Conservation (phyloP, 2,888 invertebrate genomes). For the Cantharis rustica region DNA sequence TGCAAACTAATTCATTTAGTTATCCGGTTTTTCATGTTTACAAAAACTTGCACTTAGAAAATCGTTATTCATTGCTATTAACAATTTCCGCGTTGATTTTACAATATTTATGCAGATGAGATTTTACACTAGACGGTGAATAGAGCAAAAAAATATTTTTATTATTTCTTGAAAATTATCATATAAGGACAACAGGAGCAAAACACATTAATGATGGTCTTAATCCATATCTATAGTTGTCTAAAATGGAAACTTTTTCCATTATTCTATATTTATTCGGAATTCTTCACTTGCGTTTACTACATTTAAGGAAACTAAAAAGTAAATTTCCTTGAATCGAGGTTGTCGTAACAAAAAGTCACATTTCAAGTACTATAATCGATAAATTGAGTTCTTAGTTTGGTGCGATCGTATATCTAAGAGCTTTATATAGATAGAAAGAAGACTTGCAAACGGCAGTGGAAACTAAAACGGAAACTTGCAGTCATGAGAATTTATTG, state of each 20-base stretch:
- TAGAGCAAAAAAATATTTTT: neutral
- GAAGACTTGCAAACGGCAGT: constrained; percentile 6
- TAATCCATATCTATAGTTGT: neutral
- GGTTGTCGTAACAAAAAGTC: constrained; percentile 16
- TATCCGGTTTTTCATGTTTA: constrained; percentile 11
- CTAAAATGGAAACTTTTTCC: neutral
- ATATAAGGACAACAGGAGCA: neutral
- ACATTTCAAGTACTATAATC: constrained; percentile 11
- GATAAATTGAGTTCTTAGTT: constrained; percentile 22
- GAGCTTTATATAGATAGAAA: constrained; percentile 21
- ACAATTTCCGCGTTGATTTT: constrained; percentile 7
- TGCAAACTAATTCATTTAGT: constrained; percentile 8
- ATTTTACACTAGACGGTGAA: neutral
- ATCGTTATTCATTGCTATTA: neutral
- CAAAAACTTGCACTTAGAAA: constrained; percentile 8
- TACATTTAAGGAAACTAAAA: constrained; percentile 21
- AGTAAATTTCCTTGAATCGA: constrained; percentile 13
- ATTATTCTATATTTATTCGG: neutral
- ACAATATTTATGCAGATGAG: neutral
- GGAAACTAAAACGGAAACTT: neutral
- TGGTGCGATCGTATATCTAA: constrained; percentile 21
- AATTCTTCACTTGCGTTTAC: constrained; percentile 6
- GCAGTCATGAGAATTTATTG: neutral
- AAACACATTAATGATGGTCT: neutral
- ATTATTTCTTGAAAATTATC: neutral